Percentiles rank a stretch among this genome's conserved stretches.
Conservation (phyloP, 2,888 invertebrate genomes). For the Drosophila testacea region DNA sequence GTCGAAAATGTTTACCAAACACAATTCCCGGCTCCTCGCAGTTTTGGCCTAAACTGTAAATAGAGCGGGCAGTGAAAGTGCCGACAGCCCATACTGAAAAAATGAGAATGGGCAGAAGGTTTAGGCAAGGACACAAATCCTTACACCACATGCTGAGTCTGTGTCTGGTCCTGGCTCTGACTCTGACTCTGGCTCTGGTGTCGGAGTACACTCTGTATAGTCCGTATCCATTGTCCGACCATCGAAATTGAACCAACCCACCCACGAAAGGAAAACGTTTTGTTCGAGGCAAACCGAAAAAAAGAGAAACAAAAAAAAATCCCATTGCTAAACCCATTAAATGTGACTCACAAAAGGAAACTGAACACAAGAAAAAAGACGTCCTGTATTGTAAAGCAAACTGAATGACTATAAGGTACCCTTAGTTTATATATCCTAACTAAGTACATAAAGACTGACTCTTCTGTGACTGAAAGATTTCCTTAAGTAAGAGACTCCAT, state of each 20-base stretch:
- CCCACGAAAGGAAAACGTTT: constrained; percentile 54
- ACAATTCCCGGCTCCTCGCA: constrained; percentile 68
- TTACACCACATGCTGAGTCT: constrained; percentile 73
- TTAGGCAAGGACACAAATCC: constrained; percentile 62
- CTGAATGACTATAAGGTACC: not conserved
- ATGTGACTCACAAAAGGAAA: constrained; percentile 49
- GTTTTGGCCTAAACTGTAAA: constrained; percentile 69
- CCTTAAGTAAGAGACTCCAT: no score
- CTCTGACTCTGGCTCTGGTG: constrained; percentile 17
- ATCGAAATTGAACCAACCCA: constrained; percentile 38
- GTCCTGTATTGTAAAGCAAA: not conserved
- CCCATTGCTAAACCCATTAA: constrained; percentile 68
- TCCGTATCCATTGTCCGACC: constrained; percentile 44
- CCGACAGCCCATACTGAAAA: constrained; percentile 53
- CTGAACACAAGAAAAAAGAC: constrained; percentile 26
- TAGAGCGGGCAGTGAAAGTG: constrained; percentile 78
- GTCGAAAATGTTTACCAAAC: constrained; percentile 78
- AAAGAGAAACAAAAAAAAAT: constrained; percentile 32
- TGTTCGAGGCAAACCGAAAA: constrained; percentile 42
- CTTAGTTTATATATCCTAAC: not conserved
- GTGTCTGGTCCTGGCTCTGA: constrained; percentile 20
- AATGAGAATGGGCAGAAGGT: constrained; percentile 7
- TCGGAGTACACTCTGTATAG: constrained; percentile 11
- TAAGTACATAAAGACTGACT: no score
- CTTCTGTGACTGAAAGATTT: no score